Percentiles rank a stretch among this genome's conserved stretches.
phyloP scores from a whole-genome alignment of 2,113 vertebrate genomes.

The Chunga burmeisteri region DNA sequence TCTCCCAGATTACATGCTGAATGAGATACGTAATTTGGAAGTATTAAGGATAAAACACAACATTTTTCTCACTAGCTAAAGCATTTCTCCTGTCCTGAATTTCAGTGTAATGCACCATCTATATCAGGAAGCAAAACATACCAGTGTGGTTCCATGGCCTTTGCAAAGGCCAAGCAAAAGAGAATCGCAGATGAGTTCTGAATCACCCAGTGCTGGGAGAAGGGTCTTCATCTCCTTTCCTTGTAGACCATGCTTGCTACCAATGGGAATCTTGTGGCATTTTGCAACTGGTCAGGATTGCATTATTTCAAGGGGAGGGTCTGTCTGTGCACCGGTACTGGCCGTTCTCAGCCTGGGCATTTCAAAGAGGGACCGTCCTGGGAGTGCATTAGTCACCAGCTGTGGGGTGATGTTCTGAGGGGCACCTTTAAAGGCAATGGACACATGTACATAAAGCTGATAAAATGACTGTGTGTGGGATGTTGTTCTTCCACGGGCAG shows the following conservation, averaged over 20 bases:
- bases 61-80: neutral
- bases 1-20: neutral
- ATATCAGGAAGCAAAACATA: neutral
- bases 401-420: neutral
- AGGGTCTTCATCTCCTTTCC: neutral
- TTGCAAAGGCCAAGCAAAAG: neutral
- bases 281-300: neutral
- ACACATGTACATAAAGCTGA: neutral
- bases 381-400: neutral
- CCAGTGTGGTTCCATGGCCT: neutral
- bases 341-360: neutral
- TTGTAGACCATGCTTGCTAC: neutral
- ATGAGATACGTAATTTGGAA: neutral
- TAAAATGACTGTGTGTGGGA: neutral
- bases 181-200: rapidly evolving
- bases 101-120: neutral
- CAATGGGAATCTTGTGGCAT: neutral
- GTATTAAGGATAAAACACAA: neutral
- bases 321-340: neutral
- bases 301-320: neutral
- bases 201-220: neutral
- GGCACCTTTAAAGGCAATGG: neutral
- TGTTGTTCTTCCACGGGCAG: neutral
- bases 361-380: neutral
- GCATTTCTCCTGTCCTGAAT: neutral